A percentile compares a stretch with the other conserved stretches of the same genome.
Conservation (phyloP, 2,888 invertebrate genomes). For the Torymus texanus region DNA sequence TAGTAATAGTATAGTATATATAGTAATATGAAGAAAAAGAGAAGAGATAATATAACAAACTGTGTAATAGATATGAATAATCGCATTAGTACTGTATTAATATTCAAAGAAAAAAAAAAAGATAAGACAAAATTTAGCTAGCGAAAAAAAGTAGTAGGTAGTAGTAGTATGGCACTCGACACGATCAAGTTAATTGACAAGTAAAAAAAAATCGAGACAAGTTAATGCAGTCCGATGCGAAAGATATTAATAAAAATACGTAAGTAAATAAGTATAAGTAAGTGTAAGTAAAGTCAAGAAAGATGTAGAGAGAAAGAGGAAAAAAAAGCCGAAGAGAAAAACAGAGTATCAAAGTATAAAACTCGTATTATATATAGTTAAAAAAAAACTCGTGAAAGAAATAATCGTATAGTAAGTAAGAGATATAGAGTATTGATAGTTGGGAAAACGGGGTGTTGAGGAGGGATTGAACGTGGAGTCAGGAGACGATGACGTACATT, state of each 20-base stretch:
- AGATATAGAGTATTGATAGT: background rate
- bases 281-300: background rate
- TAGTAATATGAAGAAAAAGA: background rate
- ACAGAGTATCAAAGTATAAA: background rate
- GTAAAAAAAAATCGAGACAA: slow-evolving; percentile 16
- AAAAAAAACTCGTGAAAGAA: background rate
- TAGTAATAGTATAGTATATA: background rate
- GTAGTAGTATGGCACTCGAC: slow-evolving; percentile 10
- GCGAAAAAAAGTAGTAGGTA: slow-evolving; percentile 24
- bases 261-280: background rate
- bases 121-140: slow-evolving; percentile 14
- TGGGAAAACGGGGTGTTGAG: background rate
- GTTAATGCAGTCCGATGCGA: slow-evolving; percentile 22
- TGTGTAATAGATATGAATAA: background rate
- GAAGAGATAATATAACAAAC: background rate
- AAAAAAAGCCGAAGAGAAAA: slow-evolving; percentile 10
- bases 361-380: background rate
- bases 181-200: slow-evolving; percentile 18
- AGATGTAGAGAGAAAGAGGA: background rate
- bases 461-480: background rate
- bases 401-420: background rate
- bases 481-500: slow-evolving; percentile 71
- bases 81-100: slow-evolving; percentile 4
- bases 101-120: background rate
- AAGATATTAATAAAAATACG: slow-evolving; percentile 2